These are phyloP conservation scores for Micromussa lordhowensis DNA, from an alignment of 92 coral and sea anemone species.

Conservation along the genomic window DNA sequence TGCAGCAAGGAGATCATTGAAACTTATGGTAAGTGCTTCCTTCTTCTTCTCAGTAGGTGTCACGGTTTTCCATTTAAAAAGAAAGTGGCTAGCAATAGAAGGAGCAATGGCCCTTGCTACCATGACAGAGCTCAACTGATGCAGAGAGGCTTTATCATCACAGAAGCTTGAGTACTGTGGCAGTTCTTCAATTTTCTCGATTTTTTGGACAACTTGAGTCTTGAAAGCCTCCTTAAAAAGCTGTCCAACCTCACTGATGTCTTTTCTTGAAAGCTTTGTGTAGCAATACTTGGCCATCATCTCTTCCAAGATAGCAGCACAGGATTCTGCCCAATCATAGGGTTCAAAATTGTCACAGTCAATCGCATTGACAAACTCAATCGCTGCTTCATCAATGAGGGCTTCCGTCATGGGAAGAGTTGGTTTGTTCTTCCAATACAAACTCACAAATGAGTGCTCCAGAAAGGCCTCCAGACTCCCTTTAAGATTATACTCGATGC, in stretches of 20 bases:
- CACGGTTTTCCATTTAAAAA: constrained; percentile 34
- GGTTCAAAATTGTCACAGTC: constrained; percentile 33
- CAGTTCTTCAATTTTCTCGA: constrained; percentile 18
- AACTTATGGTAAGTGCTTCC: constrained; percentile 18
- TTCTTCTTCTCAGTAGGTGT: constrained; percentile 37
- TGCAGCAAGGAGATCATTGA: constrained; percentile 39
- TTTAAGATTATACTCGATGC: constrained; percentile 35
- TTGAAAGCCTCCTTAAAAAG: constrained; percentile 29
- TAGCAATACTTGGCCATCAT: constrained; percentile 38
- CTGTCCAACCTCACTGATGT: constrained; percentile 13
- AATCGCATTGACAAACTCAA: constrained; percentile 21
- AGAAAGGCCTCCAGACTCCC: constrained; percentile 52
- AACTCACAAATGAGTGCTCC: constrained; percentile 58
- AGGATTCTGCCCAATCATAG: constrained; percentile 37
- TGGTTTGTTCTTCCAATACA: constrained; percentile 69
- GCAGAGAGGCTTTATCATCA: constrained; percentile 18
- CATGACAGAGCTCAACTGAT: constrained; percentile 40
- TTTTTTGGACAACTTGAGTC: constrained; percentile 33
- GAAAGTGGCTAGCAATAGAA: constrained; percentile 28
- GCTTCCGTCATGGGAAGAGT: constrained; percentile 42
- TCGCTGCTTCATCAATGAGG: constrained; percentile 41
- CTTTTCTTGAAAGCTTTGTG: constrained; percentile 4
- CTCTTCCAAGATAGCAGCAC: constrained; percentile 15
- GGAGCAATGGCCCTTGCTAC: constrained; percentile 42
- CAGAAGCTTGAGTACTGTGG: constrained; percentile 29